Base-by-base conservation (phyloP, 2,797 vertebrate species). In the Lepilemur ruficaudatus region DNA sequence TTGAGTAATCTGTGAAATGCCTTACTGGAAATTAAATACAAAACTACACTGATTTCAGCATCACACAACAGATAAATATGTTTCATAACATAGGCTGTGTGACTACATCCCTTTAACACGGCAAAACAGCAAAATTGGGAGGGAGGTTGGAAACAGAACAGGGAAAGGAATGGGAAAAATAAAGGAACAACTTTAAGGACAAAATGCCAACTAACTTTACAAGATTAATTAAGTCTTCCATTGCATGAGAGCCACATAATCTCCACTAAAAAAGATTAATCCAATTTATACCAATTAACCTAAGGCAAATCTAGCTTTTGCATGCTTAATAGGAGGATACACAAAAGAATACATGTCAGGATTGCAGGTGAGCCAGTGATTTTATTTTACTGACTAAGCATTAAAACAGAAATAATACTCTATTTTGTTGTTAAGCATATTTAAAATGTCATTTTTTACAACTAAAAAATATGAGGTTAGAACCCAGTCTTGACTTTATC, bases 251-350 rank as follows among this genome's bases (percentile, higher is more conserved):
- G 92, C 48, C 97, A 96, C 70, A 97, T 98, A 96, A 98, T 98
- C 92, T 97, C 92, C 97, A 65, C 75, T 97, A 91, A 55, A 86
- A 97, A 97, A 94, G 82, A 98, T 96, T 97, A 98, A 97, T 93
- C 89, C 95, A 96, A 97, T 97, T 98, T 96, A 97, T 97, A 97
- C 35, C 83, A 98, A 98, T 98, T 98, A 98, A 95, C 67, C 89
- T 8, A 61, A 92, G 89, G 91, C 61, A 97, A 97, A 97, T 83
- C 79, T 69, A 41, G 43, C 10, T 98, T 97, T 95, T 18, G 2
- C 95, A 92, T 95, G 82, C 84, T 98, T 97, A 97, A 97, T 67
- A 95, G 79, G 15, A 69, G 35, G 7, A 2, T 55, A 67, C 6
- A 50, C 80, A 93, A 85, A 94, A 97, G 73, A 83, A 94, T 72